Conservation (phyloP, 2,797 vertebrate genomes). For the Miichthys miiuy region DNA sequence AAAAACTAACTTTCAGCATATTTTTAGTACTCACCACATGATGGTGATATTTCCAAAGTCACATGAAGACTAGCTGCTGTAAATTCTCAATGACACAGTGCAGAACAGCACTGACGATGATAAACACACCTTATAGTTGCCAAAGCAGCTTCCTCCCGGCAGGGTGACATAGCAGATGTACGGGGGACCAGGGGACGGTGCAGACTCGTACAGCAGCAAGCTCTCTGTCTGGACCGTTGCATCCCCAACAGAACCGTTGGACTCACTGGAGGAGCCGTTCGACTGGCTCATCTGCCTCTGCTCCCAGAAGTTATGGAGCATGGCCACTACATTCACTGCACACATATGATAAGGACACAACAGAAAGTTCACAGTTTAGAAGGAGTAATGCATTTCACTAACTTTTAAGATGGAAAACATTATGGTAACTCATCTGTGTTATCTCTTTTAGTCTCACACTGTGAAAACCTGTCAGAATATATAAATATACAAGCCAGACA, state of each 20-base stretch:
- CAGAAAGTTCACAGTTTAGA: background rate
- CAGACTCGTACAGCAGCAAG: conserved; percentile 90
- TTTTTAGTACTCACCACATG: background rate
- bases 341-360: conserved; percentile 48
- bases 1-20: background rate
- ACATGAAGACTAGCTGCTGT: background rate
- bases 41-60: background rate
- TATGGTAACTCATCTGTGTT: background rate
- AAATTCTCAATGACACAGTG: background rate
- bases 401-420: background rate
- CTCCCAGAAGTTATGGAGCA: conserved; percentile 95
- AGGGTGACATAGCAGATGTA: conserved; percentile 92
- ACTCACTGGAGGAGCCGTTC: conserved; percentile 77
- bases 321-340: conserved; percentile 92
- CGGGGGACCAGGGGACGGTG: conserved; percentile 86
- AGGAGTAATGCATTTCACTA: background rate
- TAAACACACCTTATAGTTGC: conserved; percentile 89
- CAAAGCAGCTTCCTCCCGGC: conserved; percentile 94
- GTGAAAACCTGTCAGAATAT: background rate
- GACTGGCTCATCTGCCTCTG: conserved; percentile 82
- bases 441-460: background rate
- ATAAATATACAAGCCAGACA: conserved; percentile 13
- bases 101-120: conserved; percentile 5
- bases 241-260: conserved; percentile 82
- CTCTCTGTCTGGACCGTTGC: conserved; percentile 80